phyloP scores from a whole-genome alignment of 2,888 invertebrate genomes.

The Toxonevra muliebris region DNA sequence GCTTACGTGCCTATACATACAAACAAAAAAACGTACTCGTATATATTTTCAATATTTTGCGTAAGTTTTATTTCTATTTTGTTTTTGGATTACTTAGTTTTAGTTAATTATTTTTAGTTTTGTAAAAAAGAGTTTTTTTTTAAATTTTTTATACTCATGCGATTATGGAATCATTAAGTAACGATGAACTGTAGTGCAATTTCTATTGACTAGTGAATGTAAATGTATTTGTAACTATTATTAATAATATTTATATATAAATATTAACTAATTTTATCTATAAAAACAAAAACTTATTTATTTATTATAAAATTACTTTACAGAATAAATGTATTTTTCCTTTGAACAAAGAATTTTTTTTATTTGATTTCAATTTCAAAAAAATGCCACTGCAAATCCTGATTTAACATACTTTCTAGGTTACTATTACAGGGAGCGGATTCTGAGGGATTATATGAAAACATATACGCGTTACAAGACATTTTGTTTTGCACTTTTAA shows the following conservation, averaged over 20 bases:
- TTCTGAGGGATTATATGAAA: too few species aligned
- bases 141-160: constrained; percentile 29
- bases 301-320: constrained; percentile 37
- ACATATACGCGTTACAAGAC: too few species aligned
- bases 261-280: constrained; percentile 38
- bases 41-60: too few species aligned
- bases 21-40: too few species aligned
- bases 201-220: constrained; percentile 47
- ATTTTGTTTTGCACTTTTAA: too few species aligned
- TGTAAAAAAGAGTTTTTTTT: not conserved
- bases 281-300: constrained; percentile 43
- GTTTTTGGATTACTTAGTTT: too few species aligned
- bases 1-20: not conserved
- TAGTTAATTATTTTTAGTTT: not conserved
- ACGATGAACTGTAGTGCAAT: constrained; percentile 49
- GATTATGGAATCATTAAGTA: constrained; percentile 11
- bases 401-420: too few species aligned
- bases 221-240: constrained; percentile 43
- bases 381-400: too few species aligned
- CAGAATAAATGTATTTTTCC: constrained; percentile 59
- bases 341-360: constrained; percentile 40
- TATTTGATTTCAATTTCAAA: too few species aligned
- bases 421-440: too few species aligned
- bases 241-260: constrained; percentile 22
- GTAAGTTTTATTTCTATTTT: too few species aligned